Conservation (phyloP, 2,113 vertebrate genomes). For the Erinaceus europaeus region DNA sequence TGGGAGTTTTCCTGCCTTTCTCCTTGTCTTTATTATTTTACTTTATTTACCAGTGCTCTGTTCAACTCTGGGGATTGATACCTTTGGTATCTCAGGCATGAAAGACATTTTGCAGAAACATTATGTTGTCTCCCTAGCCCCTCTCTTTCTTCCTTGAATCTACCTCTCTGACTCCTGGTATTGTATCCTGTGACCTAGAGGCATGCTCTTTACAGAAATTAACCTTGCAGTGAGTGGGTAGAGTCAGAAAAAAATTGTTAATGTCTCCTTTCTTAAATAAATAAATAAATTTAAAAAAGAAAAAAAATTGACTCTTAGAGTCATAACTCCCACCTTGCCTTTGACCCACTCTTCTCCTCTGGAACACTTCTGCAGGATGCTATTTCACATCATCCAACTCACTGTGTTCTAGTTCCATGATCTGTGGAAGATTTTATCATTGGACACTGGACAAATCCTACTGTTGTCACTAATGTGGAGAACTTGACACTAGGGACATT, state of each 20-base stretch:
- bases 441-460: conserved; percentile 9
- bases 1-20: background rate
- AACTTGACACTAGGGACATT: background rate
- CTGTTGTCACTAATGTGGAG: background rate
- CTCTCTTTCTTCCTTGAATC: background rate
- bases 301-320: no score
- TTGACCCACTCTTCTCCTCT: conserved; percentile 6
- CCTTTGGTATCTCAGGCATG: no score
- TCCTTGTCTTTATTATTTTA: no score
- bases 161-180: conserved; percentile 15
- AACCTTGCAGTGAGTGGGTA: background rate
- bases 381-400: background rate
- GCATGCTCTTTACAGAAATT: no score
- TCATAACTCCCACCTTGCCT: background rate
- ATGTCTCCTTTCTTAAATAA: no score
- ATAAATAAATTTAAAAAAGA: no score
- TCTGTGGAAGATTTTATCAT: conserved; percentile 27
- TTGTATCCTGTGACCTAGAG: no score
- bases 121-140: no score
- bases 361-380: background rate
- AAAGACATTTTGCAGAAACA: no score
- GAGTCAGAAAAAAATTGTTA: no score
- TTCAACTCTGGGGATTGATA: no score
- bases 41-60: no score
- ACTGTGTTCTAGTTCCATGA: background rate